Conservation (phyloP, 2,113 vertebrate genomes). For the Cinclus mexicanus region DNA sequence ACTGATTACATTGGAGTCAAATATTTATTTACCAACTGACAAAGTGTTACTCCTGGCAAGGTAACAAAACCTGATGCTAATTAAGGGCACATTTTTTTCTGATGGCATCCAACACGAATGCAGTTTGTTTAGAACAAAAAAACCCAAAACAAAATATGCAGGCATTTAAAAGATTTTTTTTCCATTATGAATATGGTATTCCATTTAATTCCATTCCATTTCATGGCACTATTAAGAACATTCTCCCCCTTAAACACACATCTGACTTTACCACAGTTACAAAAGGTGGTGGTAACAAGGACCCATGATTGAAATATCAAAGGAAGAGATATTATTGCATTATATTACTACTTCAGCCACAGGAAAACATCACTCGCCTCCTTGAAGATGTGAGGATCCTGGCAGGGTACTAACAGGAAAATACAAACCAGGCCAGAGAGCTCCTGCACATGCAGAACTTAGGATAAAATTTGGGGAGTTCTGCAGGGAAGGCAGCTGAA, state of each 20-base stretch:
- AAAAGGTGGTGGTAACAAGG: not conserved
- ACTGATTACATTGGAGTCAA: slow-evolving; percentile 42
- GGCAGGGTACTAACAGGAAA: not conserved
- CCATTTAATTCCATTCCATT: not conserved
- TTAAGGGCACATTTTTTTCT: not conserved
- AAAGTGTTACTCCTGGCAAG: slow-evolving; percentile 23
- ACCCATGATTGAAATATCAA: not conserved
- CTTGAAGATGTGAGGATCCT: not conserved
- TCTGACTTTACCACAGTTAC: not conserved
- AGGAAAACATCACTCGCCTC: not conserved
- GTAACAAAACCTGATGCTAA: slow-evolving; percentile 17
- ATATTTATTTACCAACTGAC: slow-evolving; percentile 48
- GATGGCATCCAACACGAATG: not conserved
- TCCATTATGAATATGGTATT: not conserved
- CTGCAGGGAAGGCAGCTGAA: not conserved
- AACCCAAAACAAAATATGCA: not conserved
- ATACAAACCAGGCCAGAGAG: not conserved
- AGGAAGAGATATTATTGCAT: not conserved
- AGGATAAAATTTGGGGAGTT: not conserved
- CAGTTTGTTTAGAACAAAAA: not conserved
- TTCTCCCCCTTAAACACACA: not conserved
- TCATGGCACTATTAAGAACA: not conserved
- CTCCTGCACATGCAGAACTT: not conserved
- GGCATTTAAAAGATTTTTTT: not conserved
- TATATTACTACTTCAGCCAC: not conserved